Evolutionary conservation across 2,113 vertebrate species (phyloP), one percentile per base, ranked within the genome.

Genomic region (Colius striatus): DNA sequence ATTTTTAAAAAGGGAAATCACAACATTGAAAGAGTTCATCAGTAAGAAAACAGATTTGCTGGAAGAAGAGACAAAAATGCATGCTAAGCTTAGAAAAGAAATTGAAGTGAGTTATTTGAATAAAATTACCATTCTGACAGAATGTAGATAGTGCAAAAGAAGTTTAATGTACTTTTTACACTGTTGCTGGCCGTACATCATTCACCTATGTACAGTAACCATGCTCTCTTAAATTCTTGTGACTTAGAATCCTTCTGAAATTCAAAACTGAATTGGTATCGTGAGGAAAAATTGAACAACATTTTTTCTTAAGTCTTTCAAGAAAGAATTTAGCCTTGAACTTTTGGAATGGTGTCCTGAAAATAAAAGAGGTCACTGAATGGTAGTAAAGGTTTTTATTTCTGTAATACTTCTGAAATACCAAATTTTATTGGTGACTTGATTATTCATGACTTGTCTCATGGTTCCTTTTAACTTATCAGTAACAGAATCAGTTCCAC

Each of bases 41-140:
- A 51, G 15, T 83, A 95, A 92, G 93, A 98, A 97, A 94, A 84
- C 45, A 77, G 86, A 75, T 87, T 71, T 96, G 17, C 88, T 98
- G 78, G 90, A 97, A 72, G 93, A 97, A 93, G 97, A 98, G 86
- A 90, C 93, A 87, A 95, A 96, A 81, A 84, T 17, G 73, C 98
- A 98, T 88, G 90, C 90, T 92, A 98, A 95, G 27, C 97, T 98
- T 95, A 97, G 65, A 84, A 98, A 98, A 96, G 98, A 98, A 96
- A 98, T 98, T 73, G 97, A 98, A 96, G 98, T 98, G 87, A 89
- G 82, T 94, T 22, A 89, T 92, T 71, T 79, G n/a, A 48, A 87
- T 92, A 72, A 73, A 57, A 75, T 73, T 75, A 50, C 18, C 51
- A 11, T 63, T 82, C 67, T 66, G 70, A 47, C 3, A 30, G 55